Conservation (phyloP, 2,113 vertebrate species). For the Paramisgurnus dabryanus region DNA sequence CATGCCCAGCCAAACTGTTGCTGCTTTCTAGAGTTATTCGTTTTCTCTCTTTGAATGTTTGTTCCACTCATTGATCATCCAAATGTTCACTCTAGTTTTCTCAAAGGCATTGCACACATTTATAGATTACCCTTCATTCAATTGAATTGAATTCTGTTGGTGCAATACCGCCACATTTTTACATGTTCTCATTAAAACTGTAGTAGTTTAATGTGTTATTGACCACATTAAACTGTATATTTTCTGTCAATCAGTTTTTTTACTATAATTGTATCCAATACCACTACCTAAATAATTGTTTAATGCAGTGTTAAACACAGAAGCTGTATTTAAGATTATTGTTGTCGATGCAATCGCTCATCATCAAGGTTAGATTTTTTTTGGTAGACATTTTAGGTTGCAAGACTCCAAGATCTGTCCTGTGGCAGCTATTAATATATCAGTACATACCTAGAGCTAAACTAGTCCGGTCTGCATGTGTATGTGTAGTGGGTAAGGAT, state of each 20-base stretch:
- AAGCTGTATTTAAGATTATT: slow-evolving; percentile 2
- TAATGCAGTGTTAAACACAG: not conserved
- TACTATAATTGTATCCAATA: slow-evolving; percentile 13
- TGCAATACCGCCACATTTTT: slow-evolving; percentile 21
- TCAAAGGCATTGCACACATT: slow-evolving; percentile 18
- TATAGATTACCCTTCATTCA: not conserved
- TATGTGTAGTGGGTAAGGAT: slow-evolving; percentile 83
- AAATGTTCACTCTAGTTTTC: slow-evolving; percentile 1
- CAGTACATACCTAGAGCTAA: slow-evolving; percentile 62
- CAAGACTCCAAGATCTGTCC: slow-evolving; percentile 23
- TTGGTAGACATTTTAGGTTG: slow-evolving; percentile 42
- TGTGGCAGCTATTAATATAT: not conserved
- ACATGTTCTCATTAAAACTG: slow-evolving; percentile 30
- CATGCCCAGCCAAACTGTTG: not conserved
- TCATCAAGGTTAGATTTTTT: slow-evolving; percentile 35
- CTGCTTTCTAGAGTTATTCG: not conserved
- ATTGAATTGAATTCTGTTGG: slow-evolving; percentile 3
- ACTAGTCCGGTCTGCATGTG: slow-evolving; percentile 81
- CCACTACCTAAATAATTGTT: not conserved
- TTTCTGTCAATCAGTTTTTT: slow-evolving; percentile 8
- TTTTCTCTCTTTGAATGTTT: not conserved
- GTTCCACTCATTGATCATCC: not conserved
- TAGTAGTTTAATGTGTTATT: too few species aligned
- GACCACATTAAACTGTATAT: not conserved
- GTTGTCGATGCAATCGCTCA: slow-evolving; percentile 21